Percentiles rank a stretch among this genome's conserved stretches.
These are phyloP conservation scores for Hystrix cristata DNA, from an alignment of 2,113 vertebrate species.

Conservation along the genomic window DNA sequence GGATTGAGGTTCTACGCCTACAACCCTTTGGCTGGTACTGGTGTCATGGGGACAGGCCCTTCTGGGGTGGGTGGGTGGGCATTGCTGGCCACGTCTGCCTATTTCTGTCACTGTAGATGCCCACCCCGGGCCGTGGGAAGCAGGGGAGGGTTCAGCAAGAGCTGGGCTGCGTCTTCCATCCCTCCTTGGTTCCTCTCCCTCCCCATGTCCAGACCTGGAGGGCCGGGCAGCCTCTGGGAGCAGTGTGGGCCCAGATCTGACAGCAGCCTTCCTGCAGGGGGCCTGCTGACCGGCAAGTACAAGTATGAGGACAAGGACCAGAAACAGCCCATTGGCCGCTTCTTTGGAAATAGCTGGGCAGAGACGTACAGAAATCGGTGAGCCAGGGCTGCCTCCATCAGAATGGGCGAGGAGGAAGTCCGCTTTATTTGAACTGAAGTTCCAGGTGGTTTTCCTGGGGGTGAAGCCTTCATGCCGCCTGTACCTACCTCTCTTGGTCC, in stretches of 20 bases:
- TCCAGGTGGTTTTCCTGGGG: not conserved
- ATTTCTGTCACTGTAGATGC: not conserved
- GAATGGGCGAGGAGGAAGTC: too few species aligned
- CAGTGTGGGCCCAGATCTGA: not conserved
- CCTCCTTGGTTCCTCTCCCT: not conserved
- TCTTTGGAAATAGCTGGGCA: conserved; percentile 96
- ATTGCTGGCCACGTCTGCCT: fast-evolving
- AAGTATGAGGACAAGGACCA: conserved; percentile 93
- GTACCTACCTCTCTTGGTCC: not conserved
- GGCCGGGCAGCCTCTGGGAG: not conserved
- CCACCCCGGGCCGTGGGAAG: not conserved
- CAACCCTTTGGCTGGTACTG: conserved; percentile 95
- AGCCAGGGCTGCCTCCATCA: not conserved
- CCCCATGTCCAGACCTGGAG: not conserved
- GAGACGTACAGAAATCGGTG: conserved; percentile 93
- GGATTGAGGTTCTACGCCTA: conserved; percentile 96
- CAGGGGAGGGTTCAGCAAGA: not conserved
- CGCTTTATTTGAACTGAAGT: not conserved
- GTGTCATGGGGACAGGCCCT: not conserved
- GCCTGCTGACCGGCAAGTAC: conserved; percentile 96
- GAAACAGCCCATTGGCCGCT: conserved; percentile 90
- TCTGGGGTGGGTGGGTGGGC: not conserved
- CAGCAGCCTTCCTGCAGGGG: conserved; percentile 87
- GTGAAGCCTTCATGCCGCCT: not conserved
- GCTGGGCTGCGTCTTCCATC: not conserved